Evolutionary conservation across 2,797 vertebrate species (phyloP).

Genomic region (Anabas testudineus): DNA sequence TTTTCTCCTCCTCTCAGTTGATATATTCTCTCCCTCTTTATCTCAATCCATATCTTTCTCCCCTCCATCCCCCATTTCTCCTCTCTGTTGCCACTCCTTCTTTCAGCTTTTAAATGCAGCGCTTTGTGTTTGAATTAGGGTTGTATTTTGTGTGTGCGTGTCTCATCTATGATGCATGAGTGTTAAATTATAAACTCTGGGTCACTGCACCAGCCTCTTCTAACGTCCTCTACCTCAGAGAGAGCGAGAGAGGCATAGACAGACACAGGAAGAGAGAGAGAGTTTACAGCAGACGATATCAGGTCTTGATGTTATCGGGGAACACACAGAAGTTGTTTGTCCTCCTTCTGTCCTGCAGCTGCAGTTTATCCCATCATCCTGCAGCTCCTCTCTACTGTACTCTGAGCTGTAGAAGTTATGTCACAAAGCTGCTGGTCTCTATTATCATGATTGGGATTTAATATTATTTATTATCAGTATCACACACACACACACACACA

Average conservation of each 20-base stretch:
- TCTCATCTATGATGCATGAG: constrained; percentile 66
- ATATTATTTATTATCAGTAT: no score
- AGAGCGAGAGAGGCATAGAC: neutral
- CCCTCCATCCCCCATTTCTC: neutral
- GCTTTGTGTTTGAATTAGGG: constrained; percentile 53
- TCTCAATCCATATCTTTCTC: neutral
- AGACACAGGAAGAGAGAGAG: constrained; percentile 8
- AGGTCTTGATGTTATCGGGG: constrained; percentile 29
- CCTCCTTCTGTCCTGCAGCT: constrained; percentile 4
- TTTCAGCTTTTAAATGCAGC: constrained; percentile 44
- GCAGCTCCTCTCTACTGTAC: neutral
- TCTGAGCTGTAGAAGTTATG: neutral
- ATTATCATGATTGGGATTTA: no score
- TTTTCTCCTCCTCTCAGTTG: constrained; percentile 1
- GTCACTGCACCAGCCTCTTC: constrained; percentile 49
- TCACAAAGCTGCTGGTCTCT: neutral
- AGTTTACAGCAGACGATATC: constrained; percentile 37
- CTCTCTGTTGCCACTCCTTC: neutral
- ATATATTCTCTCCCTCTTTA: constrained; percentile 10
- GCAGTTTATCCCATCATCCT: neutral
- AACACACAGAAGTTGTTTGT: constrained; percentile 1
- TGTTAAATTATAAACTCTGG: constrained; percentile 71
- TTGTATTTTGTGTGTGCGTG: constrained; percentile 44
- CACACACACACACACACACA: no score
- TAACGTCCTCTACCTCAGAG: constrained; percentile 28